A percentile compares a stretch with the other conserved stretches of the same genome.
phyloP scores from a whole-genome alignment of 2,113 vertebrate species.

The Prunella fulvescens region DNA sequence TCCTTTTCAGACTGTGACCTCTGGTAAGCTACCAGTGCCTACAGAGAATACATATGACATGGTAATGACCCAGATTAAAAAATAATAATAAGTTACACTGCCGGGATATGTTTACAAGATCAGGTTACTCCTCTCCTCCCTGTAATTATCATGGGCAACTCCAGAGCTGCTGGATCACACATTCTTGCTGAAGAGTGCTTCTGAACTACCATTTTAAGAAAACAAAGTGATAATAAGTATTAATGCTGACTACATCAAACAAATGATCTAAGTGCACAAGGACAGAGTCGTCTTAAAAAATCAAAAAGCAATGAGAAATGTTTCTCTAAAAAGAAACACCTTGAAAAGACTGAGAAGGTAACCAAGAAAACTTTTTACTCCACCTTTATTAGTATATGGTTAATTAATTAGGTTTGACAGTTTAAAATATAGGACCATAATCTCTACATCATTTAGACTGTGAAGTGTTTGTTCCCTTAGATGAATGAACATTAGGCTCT shows the following conservation, averaged over 20 bases:
- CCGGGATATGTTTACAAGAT: conserved; percentile 37
- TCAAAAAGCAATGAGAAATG: not conserved
- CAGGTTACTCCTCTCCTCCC: conserved; percentile 35
- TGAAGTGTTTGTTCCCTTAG: not conserved
- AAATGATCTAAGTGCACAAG: not conserved
- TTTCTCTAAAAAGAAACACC: not conserved
- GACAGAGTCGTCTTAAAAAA: not conserved
- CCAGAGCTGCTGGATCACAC: not conserved
- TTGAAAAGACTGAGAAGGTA: not conserved
- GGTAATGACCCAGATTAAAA: conserved; percentile 62
- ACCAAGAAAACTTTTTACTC: not conserved
- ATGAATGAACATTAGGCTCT: not conserved
- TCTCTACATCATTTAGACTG: not conserved
- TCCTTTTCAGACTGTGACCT: not conserved
- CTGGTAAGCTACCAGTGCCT: not conserved
- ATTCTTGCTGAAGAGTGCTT: not conserved
- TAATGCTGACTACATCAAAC: not conserved
- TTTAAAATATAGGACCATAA: not conserved
- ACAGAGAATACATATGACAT: conserved; percentile 10
- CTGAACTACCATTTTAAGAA: not conserved
- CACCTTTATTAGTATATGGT: not conserved
- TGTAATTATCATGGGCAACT: conserved; percentile 33
- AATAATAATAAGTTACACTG: conserved; percentile 49
- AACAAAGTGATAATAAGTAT: not conserved
- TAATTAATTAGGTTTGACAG: not conserved